Evolutionary conservation across 2,113 vertebrate genomes (phyloP), one percentile per base, ranked within the genome.

Genomic region (Halcyon malimbica): DNA sequence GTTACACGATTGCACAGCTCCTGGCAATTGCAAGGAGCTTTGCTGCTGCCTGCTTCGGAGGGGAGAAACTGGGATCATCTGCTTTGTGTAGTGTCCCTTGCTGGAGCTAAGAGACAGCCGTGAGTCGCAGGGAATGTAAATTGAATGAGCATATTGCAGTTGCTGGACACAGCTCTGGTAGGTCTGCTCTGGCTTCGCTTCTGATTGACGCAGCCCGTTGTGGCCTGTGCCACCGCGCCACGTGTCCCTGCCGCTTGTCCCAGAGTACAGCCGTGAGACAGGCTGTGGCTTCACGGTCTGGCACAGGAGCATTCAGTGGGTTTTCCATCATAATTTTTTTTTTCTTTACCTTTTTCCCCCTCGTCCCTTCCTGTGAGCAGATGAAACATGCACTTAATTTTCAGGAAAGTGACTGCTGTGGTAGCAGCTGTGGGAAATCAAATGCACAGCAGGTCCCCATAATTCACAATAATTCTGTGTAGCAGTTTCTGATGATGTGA

Each of bases 331-430:
- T 59, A 28, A 89, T 20, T 77, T 44, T 81, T 59, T 79, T 75
- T 81, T 90, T 85, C 70, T 94, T 96, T 91, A 53, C 86, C 28
- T 91, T 96, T 96, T 87, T 19, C 41, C 41, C 37, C 41, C 31
- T 67, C 64, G 92, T 77, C 65, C 73, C 71, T 95, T 79, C 95
- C 87, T 83, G 91, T 18, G 78, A 96, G 90, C 96, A 93, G 92
- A 97, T 97, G 97, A 98, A 98, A 98, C 96, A 96, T 82, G 93
- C 96, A 97, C 97, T 98, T 97, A 97, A 98, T 98, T 98, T 97
- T 97, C 97, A 97, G 96, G 94, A 95, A 96, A 97, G 93, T 96
- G 96, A 97, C 97, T 97, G 97, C 97, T 96, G 97, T 95, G 98
- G 97, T 93, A 91, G 97, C 97, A 97, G 97, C 97, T 97, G 96